phyloP scores from a whole-genome alignment of 2,797 vertebrate genomes.

The Gadopsis marmoratus region DNA sequence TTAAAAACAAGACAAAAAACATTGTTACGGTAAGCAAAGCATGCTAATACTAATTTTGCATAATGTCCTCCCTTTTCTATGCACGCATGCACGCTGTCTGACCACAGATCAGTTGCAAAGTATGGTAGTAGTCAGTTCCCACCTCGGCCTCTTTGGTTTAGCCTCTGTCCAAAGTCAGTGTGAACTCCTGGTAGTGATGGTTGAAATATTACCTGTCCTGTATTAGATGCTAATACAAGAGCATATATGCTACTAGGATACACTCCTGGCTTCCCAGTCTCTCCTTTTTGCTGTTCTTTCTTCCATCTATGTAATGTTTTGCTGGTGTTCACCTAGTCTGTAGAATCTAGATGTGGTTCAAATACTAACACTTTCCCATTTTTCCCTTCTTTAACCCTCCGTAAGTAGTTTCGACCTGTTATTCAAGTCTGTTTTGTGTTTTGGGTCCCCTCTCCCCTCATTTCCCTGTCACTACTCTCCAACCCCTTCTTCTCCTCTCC shows the following conservation, averaged over 20 bases:
- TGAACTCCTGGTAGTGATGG: conserved; percentile 68
- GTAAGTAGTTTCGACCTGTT: conserved; percentile 52
- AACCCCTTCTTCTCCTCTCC: conserved; percentile 59
- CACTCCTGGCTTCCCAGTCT: conserved; percentile 42
- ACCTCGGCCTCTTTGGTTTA: conserved; percentile 79
- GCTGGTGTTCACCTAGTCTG: conserved; percentile 47
- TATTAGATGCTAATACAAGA: conserved; percentile 56
- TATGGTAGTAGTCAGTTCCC: conserved; percentile 84
- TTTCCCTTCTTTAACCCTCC: conserved; percentile 40
- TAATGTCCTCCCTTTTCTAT: conserved; percentile 77
- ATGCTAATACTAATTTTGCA: conserved; percentile 78
- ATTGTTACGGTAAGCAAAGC: conserved; percentile 81
- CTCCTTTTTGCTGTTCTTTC: conserved; percentile 40
- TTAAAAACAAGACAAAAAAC: conserved; percentile 78
- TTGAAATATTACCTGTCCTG: conserved; percentile 53
- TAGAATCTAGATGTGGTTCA: conserved; percentile 51
- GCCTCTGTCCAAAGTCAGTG: conserved; percentile 73
- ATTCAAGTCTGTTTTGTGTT: conserved; percentile 63
- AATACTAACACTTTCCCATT: conserved; percentile 52
- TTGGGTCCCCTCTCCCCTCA: conserved; percentile 50
- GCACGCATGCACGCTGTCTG: conserved; percentile 82
- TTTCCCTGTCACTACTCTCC: conserved; percentile 39
- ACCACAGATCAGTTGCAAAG: conserved; percentile 79
- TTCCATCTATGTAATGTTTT: conserved; percentile 49
- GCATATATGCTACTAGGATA: conserved; percentile 32